phyloP scores from a whole-genome alignment of 1,140 invertebrate species.

The Heliconius himera region DNA sequence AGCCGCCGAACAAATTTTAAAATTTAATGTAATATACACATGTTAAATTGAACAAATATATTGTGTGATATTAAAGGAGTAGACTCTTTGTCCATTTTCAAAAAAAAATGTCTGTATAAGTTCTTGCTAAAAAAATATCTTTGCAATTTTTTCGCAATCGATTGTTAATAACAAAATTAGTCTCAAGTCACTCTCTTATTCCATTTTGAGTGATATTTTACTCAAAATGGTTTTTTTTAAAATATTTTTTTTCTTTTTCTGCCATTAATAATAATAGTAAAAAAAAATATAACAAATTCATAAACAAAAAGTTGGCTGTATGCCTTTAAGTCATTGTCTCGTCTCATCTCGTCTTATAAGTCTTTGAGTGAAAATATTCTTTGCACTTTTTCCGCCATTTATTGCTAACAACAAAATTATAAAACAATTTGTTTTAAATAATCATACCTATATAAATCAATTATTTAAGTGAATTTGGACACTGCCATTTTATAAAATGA shows the following conservation, averaged over 20 bases:
- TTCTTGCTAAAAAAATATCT: too few relatives aligned
- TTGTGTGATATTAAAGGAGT: not conserved
- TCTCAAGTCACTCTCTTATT: not conserved
- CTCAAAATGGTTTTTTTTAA: too few relatives aligned
- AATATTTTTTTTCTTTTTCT: too few relatives aligned
- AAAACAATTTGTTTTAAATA: not conserved
- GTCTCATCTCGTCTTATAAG: too few relatives aligned
- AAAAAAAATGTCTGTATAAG: not conserved
- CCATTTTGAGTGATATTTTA: too few relatives aligned
- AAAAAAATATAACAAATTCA: not conserved
- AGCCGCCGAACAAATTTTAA: not conserved
- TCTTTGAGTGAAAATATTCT: too few relatives aligned
- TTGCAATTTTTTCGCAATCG: too few relatives aligned
- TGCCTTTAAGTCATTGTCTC: not conserved
- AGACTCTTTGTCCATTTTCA: not conserved
- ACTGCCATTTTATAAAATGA: conserved; percentile 37
- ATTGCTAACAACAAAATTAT: not conserved
- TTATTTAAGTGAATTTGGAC: conserved; percentile 23
- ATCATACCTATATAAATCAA: not conserved
- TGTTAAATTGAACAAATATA: not conserved
- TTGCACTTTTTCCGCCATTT: not conserved
- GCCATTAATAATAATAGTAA: too few relatives aligned
- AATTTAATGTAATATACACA: not conserved
- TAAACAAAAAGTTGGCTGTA: not conserved
- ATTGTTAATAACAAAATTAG: not conserved